Evolutionary conservation across 2,797 vertebrate species (phyloP).

Genomic region (Neosilurus hyrtlii): DNA sequence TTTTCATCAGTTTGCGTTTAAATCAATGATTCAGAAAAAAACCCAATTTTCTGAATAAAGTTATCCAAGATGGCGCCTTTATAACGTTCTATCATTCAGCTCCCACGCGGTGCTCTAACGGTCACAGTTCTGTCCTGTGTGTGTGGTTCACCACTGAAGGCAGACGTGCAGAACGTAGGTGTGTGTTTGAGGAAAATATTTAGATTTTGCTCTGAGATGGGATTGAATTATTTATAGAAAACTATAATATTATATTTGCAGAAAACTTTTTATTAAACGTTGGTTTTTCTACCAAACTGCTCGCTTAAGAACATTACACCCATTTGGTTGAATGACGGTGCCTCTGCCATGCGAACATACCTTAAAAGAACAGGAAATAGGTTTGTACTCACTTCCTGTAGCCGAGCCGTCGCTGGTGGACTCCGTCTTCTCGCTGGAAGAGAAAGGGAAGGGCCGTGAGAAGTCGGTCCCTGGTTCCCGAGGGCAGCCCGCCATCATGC

Average conservation of each 20-base stretch:
- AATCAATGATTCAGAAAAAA: not conserved
- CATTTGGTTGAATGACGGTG: too few relatives aligned
- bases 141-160: not conserved
- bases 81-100: not conserved
- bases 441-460: conserved; percentile 77
- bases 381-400: conserved; percentile 77
- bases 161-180: not conserved
- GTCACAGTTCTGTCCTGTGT: not conserved
- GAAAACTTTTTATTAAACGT: not conserved
- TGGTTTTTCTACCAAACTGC: not conserved
- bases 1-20: not conserved
- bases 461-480: conserved; percentile 79
- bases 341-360: not conserved
- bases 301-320: not conserved
- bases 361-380: conserved; percentile 17
- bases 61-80: not conserved
- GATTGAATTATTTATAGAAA: not conserved
- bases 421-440: conserved; percentile 93
- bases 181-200: not conserved
- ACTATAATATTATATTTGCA: not conserved
- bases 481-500: conserved; percentile 85
- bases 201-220: not conserved
- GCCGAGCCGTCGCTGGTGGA: conserved; percentile 88
- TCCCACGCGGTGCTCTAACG: not conserved
- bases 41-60: not conserved